Evolutionary conservation across 2,888 invertebrate species (phyloP).

Genomic region (Micoletzkya japonica): DNA sequence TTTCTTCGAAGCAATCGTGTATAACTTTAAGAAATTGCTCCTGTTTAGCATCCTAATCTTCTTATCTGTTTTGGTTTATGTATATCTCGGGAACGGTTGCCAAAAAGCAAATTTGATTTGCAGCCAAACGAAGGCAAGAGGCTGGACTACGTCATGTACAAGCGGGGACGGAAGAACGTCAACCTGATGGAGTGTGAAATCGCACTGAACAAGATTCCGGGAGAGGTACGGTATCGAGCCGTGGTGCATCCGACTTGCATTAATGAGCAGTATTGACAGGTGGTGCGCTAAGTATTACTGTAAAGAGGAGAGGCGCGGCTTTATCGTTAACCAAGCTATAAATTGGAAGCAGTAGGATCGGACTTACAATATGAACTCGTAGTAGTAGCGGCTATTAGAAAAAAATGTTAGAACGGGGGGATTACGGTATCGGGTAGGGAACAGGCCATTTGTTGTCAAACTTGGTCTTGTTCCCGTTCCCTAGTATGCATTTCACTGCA

Average conservation of each 20-base stretch:
- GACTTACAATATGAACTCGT: too few species aligned
- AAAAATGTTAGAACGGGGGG: neutral
- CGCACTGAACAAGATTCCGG: conserved; percentile 38
- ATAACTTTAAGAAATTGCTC: too few species aligned
- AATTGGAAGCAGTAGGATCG: too few species aligned
- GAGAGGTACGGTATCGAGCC: conserved; percentile 27
- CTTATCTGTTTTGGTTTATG: too few species aligned
- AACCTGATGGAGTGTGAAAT: conserved; percentile 43
- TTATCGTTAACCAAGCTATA: too few species aligned
- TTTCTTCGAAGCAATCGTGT: too few species aligned
- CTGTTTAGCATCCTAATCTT: too few species aligned
- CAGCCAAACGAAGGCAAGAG: conserved; percentile 74
- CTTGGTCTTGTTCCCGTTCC: neutral
- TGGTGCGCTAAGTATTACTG: neutral
- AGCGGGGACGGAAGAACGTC: conserved; percentile 55
- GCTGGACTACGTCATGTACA: conserved; percentile 87
- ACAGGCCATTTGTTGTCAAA: neutral
- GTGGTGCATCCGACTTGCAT: too few species aligned
- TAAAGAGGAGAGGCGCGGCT: neutral
- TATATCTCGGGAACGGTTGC: too few species aligned
- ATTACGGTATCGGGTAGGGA: conserved; percentile 28
- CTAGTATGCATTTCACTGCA: neutral
- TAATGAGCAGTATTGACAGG: too few species aligned
- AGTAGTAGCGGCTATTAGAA: conserved; percentile 4
- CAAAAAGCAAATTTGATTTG: too few species aligned